Conservation (phyloP, 2,888 invertebrate species). For the Calliphora vomitoria region DNA sequence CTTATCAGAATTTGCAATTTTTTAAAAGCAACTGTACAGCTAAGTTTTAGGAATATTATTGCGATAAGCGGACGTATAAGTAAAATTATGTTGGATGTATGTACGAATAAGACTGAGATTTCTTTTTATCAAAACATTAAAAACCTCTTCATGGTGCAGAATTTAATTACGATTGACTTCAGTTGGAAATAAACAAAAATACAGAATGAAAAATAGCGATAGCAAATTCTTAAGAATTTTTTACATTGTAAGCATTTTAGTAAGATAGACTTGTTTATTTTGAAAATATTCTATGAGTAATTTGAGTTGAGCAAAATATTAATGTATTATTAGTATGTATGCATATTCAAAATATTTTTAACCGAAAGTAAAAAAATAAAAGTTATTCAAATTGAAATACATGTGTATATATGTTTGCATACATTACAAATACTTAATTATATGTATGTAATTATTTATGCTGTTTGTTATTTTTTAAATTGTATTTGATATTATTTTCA, state of each 20-base stretch:
- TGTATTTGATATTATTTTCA: slow-evolving; percentile 2
- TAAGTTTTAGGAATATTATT: background rate
- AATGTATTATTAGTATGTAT: slow-evolving; percentile 13
- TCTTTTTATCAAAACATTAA: background rate
- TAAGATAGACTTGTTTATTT: background rate
- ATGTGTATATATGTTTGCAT: background rate
- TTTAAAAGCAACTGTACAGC: background rate
- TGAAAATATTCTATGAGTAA: slow-evolving; percentile 13
- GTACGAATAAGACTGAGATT: background rate
- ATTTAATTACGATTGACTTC: background rate
- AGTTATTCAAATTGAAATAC: background rate
- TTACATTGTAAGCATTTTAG: background rate
- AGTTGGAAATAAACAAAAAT: background rate
- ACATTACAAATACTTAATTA: slow-evolving; percentile 12
- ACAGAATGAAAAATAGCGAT: slow-evolving; percentile 7
- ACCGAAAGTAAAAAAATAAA: slow-evolving; percentile 24
- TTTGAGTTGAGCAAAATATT: slow-evolving; percentile 41
- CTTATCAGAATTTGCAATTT: background rate
- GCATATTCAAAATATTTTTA: background rate
- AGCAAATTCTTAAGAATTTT: slow-evolving; percentile 6
- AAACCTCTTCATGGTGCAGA: background rate
- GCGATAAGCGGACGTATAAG: background rate
- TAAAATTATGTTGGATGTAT: too few species aligned
- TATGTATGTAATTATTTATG: background rate
- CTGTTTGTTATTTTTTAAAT: background rate